A percentile compares a stretch with the other conserved stretches of the same genome.
Conservation (phyloP, 2,113 vertebrate genomes). For the Apteryx mantelli region DNA sequence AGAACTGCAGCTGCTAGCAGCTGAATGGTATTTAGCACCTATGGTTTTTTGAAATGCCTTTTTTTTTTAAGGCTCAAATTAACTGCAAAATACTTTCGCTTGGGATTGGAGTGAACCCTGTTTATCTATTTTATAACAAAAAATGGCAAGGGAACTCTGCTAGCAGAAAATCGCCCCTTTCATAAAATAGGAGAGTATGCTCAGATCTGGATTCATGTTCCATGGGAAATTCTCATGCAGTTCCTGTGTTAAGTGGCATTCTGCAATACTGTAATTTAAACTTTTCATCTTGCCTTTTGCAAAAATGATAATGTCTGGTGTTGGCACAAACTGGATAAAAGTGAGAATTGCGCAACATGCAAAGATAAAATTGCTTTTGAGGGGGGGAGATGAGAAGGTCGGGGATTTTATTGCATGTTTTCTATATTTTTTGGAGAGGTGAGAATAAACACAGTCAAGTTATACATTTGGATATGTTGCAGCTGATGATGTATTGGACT, state of each 20-base stretch:
- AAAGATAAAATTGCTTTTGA: neutral
- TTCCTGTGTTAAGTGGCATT: neutral
- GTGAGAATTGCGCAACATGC: neutral
- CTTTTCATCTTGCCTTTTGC: neutral
- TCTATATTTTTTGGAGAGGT: neutral
- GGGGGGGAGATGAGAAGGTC: neutral
- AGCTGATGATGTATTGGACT: neutral
- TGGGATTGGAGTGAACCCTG: neutral
- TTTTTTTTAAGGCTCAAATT: neutral
- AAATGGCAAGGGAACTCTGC: neutral
- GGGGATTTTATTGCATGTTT: neutral
- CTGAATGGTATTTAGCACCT: neutral
- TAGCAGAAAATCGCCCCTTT: neutral
- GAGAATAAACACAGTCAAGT: neutral
- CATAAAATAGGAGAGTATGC: neutral
- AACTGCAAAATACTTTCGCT: neutral
- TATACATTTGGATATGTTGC: neutral
- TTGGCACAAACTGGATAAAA: neutral
- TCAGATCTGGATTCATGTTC: neutral
- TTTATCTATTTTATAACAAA: neutral
- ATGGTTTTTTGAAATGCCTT: neutral
- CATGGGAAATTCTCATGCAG: neutral
- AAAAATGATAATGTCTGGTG: neutral
- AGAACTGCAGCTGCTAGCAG: neutral
- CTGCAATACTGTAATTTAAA: neutral